A percentile compares a stretch with the other conserved stretches of the same genome.
phyloP scores from a whole-genome alignment of 1,140 invertebrate species.

The Delia radicum region DNA sequence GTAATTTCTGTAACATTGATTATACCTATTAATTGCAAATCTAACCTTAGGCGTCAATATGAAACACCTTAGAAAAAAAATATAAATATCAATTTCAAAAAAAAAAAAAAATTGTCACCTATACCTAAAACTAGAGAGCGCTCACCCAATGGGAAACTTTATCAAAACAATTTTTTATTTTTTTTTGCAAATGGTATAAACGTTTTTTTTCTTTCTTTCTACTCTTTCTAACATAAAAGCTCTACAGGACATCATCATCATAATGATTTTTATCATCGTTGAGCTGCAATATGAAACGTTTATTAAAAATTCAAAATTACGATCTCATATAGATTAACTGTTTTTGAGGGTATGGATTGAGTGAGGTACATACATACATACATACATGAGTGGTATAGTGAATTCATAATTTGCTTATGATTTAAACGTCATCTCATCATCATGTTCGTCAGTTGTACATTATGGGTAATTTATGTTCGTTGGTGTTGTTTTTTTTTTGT shows the following conservation, averaged over 20 bases:
- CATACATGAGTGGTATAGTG: background rate
- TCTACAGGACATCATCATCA: conserved; percentile 31
- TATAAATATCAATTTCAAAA: background rate
- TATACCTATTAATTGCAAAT: conserved; percentile 2
- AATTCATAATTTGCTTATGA: conserved; percentile 22
- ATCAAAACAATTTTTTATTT: background rate
- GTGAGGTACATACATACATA: too few species aligned
- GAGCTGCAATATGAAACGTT: conserved; percentile 11
- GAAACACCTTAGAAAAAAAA: background rate
- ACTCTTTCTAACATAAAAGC: conserved; percentile 25
- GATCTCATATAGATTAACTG: background rate
- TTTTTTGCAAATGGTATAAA: background rate
- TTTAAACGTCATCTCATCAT: conserved; percentile 2
- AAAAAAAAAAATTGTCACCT: conserved; percentile 7
- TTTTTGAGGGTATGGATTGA: background rate
- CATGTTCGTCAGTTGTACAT: background rate
- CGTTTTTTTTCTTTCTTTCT: conserved; percentile 1
- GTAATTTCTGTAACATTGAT: background rate
- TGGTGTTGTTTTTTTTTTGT: background rate
- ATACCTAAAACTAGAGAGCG: too few species aligned
- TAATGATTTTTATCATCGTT: background rate
- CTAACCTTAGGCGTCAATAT: background rate
- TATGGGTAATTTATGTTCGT: background rate
- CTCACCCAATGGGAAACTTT: background rate
- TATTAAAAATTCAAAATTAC: conserved; percentile 14